Evolutionary conservation across 1,140 invertebrate genomes (phyloP).

Genomic region (Aphis craccivora): DNA sequence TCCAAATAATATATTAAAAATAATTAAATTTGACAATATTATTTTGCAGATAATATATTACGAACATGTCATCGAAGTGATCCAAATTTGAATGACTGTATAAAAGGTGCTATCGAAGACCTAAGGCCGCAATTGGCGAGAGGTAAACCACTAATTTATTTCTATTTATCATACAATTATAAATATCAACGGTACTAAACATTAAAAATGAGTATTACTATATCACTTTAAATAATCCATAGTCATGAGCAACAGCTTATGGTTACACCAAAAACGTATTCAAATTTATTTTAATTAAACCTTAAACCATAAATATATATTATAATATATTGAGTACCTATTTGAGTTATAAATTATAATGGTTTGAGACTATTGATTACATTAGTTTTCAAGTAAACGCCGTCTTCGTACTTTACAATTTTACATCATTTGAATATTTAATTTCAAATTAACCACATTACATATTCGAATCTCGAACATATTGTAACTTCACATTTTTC

Average conservation of each 20-base stretch:
- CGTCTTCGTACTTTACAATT: not conserved
- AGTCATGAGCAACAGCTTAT: not conserved
- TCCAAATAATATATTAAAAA: not conserved
- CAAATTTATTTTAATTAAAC: not conserved
- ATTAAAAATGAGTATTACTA: not conserved
- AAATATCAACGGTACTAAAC: not conserved
- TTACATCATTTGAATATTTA: not conserved
- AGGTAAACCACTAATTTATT: slow-evolving; percentile 57
- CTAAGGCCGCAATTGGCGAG: slow-evolving; percentile 55
- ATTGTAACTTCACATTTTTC: not conserved
- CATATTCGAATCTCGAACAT: not conserved
- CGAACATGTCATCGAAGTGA: slow-evolving; percentile 69
- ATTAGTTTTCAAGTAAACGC: not conserved
- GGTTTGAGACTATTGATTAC: not conserved
- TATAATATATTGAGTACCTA: not conserved
- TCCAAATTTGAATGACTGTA: slow-evolving; percentile 65
- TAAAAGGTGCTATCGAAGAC: slow-evolving; percentile 61
- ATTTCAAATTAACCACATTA: not conserved
- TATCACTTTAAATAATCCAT: not conserved
- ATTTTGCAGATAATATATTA: slow-evolving; percentile 43
- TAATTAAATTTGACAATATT: not conserved
- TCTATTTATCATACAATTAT: not conserved
- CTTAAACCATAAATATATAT: not conserved
- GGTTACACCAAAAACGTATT: too few species aligned
- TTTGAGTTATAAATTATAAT: not conserved